A percentile compares a stretch with the other conserved stretches of the same genome.
Evolutionary conservation across 2,888 invertebrate genomes (phyloP).

Genomic region (Auanema sp.): DNA sequence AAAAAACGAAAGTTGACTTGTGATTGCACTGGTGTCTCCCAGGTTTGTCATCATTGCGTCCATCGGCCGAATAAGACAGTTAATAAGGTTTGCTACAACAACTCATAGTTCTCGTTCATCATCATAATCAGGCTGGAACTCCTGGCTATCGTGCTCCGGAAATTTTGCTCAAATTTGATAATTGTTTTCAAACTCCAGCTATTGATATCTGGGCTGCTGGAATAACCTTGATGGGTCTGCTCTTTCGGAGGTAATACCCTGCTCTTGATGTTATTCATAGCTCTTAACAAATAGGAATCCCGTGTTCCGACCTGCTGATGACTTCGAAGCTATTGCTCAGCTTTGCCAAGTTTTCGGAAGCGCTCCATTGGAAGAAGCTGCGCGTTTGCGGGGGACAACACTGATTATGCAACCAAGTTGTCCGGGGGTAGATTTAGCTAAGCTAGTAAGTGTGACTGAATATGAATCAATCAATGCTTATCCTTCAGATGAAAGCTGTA

Average conservation of each 20-base stretch:
- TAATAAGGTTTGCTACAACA: conserved; percentile 30
- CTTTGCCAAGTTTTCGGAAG: conserved; percentile 17
- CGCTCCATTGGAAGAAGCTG: background rate
- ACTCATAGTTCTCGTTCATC: background rate
- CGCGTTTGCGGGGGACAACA: conserved; percentile 2
- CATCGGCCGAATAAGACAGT: conserved; percentile 26
- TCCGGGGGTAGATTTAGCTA: conserved; percentile 26
- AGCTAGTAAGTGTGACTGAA: conserved; percentile 17
- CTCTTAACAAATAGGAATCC: conserved; percentile 20
- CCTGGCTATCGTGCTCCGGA: conserved; percentile 87
- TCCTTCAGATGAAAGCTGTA: conserved; percentile 11
- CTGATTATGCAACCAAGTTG: conserved; percentile 13
- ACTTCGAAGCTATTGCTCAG: conserved; percentile 27
- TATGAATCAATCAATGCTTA: background rate
- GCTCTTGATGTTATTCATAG: background rate
- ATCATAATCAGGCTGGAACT: conserved; percentile 74
- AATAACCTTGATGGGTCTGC: conserved; percentile 78
- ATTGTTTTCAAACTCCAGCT: conserved; percentile 74
- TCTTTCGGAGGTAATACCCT: conserved; percentile 75
- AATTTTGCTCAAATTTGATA: conserved; percentile 75
- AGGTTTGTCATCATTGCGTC: conserved; percentile 74
- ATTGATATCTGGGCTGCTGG: conserved; percentile 89
- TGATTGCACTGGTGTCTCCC: conserved; percentile 73
- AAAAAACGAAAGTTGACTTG: background rate
- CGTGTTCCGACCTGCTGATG: conserved; percentile 26